These are phyloP conservation scores for Erythrocercus mccallii DNA, from an alignment of 2,113 vertebrate species.

Conservation along the genomic window DNA sequence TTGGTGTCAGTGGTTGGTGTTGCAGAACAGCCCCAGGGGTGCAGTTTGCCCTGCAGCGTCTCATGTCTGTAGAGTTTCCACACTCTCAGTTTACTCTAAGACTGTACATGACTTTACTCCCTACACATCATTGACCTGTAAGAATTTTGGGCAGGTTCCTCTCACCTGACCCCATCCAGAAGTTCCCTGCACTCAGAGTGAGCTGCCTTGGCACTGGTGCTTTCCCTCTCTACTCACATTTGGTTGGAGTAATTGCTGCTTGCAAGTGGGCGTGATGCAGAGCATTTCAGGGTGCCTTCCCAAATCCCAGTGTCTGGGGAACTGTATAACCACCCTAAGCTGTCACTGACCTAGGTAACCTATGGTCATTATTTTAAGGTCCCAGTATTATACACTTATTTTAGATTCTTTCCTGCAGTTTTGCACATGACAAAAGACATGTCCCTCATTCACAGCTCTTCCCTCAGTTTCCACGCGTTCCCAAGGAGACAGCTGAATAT, in stretches of 20 bases:
- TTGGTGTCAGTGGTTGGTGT: accelerated
- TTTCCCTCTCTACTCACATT: not conserved
- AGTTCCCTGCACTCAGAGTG: not conserved
- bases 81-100: not conserved
- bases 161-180: not conserved
- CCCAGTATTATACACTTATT: not conserved
- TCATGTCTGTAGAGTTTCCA: accelerated
- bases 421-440: not conserved
- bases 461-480: not conserved
- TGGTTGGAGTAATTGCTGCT: not conserved
- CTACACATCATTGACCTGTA: not conserved
- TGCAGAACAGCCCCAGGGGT: not conserved
- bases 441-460: not conserved
- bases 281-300: not conserved
- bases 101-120: not conserved
- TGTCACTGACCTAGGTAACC: not conserved
- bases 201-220: not conserved
- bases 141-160: not conserved
- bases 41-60: not conserved
- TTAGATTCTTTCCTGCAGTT: not conserved
- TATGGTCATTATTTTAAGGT: not conserved
- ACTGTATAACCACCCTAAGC: not conserved
- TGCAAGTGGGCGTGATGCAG: no score
- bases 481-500: not conserved
- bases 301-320: not conserved